Conservation (phyloP, 2,888 invertebrate genomes). For the Dryadula phaetusa region DNA sequence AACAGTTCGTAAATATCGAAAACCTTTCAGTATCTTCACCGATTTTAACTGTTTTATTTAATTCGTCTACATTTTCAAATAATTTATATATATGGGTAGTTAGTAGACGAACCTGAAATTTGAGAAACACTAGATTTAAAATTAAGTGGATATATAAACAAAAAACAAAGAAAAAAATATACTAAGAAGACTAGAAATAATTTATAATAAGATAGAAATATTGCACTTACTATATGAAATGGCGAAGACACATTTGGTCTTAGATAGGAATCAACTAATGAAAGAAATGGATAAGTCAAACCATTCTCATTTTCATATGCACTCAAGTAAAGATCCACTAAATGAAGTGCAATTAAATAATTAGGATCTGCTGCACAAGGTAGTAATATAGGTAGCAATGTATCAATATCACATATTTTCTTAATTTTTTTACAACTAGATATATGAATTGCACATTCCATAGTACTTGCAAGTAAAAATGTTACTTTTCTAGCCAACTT, state of each 20-base stretch:
- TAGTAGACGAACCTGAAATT: constrained; percentile 86
- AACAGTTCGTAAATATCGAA: constrained; percentile 87
- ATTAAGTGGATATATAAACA: no score
- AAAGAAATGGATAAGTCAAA: constrained; percentile 70
- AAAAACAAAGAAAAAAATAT: no score
- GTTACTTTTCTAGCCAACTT: constrained; percentile 72
- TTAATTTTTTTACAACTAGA: constrained; percentile 76
- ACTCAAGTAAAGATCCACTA: constrained; percentile 82
- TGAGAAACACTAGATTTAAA: constrained; percentile 19
- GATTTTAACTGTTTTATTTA: constrained; percentile 67
- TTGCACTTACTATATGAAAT: constrained; percentile 85
- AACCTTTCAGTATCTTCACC: constrained; percentile 73
- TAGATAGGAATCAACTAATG: constrained; percentile 80
- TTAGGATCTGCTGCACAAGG: constrained; percentile 75
- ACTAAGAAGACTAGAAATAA: no score
- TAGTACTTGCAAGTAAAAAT: constrained; percentile 82
- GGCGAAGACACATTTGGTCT: constrained; percentile 87
- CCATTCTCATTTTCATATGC: constrained; percentile 77
- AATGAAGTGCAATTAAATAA: constrained; percentile 77
- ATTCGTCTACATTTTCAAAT: constrained; percentile 84
- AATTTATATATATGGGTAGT: constrained; percentile 90
- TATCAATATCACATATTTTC: constrained; percentile 72
- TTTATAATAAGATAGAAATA: background rate
- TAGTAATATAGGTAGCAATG: constrained; percentile 71
- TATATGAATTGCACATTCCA: constrained; percentile 86